Evolutionary conservation across 2,113 vertebrate species (phyloP).

Genomic region (Grus americana): DNA sequence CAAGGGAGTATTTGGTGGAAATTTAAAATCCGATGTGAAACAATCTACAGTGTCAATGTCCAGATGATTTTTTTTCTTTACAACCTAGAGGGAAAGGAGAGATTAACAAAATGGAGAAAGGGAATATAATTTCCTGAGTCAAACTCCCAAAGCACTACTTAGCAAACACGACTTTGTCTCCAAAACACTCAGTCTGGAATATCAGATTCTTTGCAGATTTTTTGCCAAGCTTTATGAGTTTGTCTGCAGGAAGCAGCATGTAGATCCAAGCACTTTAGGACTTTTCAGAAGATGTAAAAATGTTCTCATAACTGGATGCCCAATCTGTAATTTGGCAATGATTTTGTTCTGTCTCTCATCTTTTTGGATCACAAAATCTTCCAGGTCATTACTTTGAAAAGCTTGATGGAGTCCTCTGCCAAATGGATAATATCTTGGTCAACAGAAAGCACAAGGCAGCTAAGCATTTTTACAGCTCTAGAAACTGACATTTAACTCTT

Average conservation of each 20-base stretch:
- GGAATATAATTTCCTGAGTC: constrained; percentile 38
- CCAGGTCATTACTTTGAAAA: constrained; percentile 15
- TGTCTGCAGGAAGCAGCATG: constrained; percentile 4
- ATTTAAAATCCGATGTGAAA: background rate
- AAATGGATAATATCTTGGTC: constrained; percentile 22
- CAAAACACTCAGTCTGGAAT: constrained; percentile 30
- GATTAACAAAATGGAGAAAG: constrained; percentile 1
- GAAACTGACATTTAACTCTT: background rate
- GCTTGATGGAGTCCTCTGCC: background rate
- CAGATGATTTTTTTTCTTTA: background rate
- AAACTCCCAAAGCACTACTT: background rate
- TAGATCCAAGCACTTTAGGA: constrained; percentile 22
- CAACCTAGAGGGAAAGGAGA: background rate
- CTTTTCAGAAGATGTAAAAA: constrained; percentile 33
- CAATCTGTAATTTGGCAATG: constrained; percentile 8
- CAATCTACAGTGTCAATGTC: background rate
- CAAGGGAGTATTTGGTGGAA: background rate
- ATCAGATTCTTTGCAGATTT: background rate
- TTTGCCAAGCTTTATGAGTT: constrained; percentile 25
- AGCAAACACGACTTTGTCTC: background rate
- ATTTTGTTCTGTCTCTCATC: constrained; percentile 12
- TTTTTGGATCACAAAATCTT: constrained; percentile 20
- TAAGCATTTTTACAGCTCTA: constrained; percentile 19
- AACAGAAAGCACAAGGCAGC: background rate
- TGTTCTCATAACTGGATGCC: constrained; percentile 14